phyloP scores from a whole-genome alignment of 2,797 vertebrate species.

The Clarias laeviceps region DNA sequence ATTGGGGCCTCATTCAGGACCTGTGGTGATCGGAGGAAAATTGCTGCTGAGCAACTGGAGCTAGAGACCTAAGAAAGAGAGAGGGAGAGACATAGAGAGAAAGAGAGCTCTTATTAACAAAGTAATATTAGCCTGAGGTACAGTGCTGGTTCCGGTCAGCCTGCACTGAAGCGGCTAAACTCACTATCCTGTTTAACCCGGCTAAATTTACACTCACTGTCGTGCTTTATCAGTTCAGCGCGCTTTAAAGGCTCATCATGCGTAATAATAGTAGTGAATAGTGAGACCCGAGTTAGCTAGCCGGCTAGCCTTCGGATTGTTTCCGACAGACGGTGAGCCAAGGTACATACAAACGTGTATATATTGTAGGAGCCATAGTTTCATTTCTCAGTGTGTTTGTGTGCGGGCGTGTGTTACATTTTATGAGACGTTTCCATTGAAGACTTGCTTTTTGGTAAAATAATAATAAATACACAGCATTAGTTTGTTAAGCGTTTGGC shows the following conservation, averaged over 20 bases:
- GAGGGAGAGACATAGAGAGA: conserved; percentile 64
- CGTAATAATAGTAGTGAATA: conserved; percentile 20
- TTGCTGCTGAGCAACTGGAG: conserved; percentile 76
- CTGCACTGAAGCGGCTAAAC: background rate
- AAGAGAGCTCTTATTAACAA: conserved; percentile 40
- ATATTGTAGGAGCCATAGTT: background rate
- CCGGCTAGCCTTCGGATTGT: conserved; percentile 22
- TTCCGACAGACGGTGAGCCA: background rate
- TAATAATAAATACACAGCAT: background rate
- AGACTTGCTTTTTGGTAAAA: background rate
- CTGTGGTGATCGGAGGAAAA: conserved; percentile 77
- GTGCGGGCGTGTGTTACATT: no score
- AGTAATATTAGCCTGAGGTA: conserved; percentile 50
- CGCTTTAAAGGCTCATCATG: conserved; percentile 16
- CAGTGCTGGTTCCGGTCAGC: conserved; percentile 37
- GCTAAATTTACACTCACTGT: background rate
- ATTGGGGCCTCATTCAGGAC: conserved; percentile 78
- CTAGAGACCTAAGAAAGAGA: conserved; percentile 63
- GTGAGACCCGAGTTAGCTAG: conserved; percentile 34
- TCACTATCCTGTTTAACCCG: background rate
- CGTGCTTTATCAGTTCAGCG: background rate
- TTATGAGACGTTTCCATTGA: no score
- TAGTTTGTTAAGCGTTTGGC: conserved; percentile 12
- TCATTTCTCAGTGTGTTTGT: background rate
- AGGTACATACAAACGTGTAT: background rate